A percentile compares a stretch with the other conserved stretches of the same genome.
phyloP scores from a whole-genome alignment of 2,888 invertebrate species.

The Fissipunctia ypsillon region DNA sequence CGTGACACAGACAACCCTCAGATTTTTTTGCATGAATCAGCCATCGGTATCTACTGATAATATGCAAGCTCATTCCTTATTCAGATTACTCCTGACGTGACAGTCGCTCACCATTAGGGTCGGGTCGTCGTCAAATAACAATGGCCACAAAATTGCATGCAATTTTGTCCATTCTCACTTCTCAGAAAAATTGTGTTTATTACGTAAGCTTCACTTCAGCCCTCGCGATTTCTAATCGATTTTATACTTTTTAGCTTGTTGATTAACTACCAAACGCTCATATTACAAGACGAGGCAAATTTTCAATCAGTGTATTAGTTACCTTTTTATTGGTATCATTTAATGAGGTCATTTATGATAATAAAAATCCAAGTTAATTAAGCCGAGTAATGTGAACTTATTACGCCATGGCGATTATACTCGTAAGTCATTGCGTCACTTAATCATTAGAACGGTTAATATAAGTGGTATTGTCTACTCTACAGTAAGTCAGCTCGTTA shows the following conservation, averaged over 20 bases:
- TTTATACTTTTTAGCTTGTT: constrained; percentile 66
- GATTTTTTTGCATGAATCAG: background rate
- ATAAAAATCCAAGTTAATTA: constrained; percentile 43
- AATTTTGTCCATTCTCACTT: constrained; percentile 58
- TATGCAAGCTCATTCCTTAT: constrained; percentile 10
- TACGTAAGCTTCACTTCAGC: constrained; percentile 66
- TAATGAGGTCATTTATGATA: constrained; percentile 36
- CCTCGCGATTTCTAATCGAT: constrained; percentile 71
- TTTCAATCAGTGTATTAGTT: constrained; percentile 11
- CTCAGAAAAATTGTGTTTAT: constrained; percentile 49
- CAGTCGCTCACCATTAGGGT: constrained; percentile 33
- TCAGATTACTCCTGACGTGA: constrained; percentile 10
- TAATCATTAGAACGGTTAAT: constrained; percentile 61
- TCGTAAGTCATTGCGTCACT: constrained; percentile 53
- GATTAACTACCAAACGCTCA: constrained; percentile 33
- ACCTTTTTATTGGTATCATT: constrained; percentile 13
- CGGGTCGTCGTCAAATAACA: constrained; percentile 51
- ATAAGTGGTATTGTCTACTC: constrained; percentile 52
- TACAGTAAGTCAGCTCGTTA: constrained; percentile 36
- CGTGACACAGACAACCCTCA: background rate
- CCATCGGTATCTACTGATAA: background rate
- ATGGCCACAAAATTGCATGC: constrained; percentile 59
- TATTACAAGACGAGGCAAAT: constrained; percentile 21
- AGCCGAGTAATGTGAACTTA: constrained; percentile 49
- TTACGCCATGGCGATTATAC: constrained; percentile 51